phyloP scores from a whole-genome alignment of 2,888 invertebrate genomes.

The Habrosyne pyritoides region DNA sequence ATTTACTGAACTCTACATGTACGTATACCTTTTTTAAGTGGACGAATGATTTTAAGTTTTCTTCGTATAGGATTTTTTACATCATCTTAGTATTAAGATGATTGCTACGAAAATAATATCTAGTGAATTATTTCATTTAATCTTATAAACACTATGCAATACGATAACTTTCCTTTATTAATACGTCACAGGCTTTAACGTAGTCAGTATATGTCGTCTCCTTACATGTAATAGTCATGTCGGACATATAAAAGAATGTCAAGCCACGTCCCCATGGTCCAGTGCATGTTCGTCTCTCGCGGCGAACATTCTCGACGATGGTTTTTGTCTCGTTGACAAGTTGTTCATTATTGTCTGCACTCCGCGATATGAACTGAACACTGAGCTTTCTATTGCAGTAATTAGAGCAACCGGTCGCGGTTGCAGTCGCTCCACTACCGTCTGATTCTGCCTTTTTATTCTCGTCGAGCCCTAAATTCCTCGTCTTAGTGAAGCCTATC shows the following conservation, averaged over 20 bases:
- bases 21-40: too few species aligned
- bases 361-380: not conserved
- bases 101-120: too few species aligned
- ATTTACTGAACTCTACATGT: not conserved
- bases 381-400: slow-evolving; percentile 3
- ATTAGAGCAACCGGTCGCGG: not conserved
- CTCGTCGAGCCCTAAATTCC: not conserved
- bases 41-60: too few species aligned
- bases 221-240: too few species aligned
- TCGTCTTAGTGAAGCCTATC: not conserved
- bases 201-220: too few species aligned
- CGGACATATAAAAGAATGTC: too few species aligned
- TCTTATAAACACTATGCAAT: too few species aligned
- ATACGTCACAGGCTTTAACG: too few species aligned
- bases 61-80: too few species aligned
- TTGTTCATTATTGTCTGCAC: not conserved
- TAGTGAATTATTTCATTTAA: too few species aligned
- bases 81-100: too few species aligned
- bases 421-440: not conserved
- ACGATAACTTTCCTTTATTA: too few species aligned
- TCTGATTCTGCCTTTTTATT: not conserved
- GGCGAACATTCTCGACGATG: not conserved
- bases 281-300: not conserved
- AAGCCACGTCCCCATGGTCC: not conserved
- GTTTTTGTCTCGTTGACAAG: not conserved